Evolutionary conservation across 2,797 vertebrate species (phyloP), one percentile per base, ranked within the genome.

Genomic region (Sparus aurata): DNA sequence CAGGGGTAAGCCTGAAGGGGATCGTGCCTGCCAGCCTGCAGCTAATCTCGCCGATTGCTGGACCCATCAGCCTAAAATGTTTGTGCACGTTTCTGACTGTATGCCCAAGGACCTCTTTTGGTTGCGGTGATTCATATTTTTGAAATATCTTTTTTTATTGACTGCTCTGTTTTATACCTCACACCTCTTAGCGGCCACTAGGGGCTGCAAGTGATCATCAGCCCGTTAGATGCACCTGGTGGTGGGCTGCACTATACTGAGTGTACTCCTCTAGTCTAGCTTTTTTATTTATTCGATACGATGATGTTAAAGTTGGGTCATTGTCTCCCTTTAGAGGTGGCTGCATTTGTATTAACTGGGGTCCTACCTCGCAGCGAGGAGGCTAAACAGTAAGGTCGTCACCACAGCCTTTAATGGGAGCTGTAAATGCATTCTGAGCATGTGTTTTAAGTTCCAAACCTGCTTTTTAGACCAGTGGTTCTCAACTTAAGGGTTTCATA

Each of bases 241-340:
- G 34, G 34, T 34, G 34, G 34, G 34, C 34, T 8, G 34, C 34
- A 34, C 34, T 34, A 34, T 34, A 34, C 34, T 34, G 34, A 34
- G 34, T 34, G 34, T 7, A 8, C 34, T 34, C 34, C 34, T 34
- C 34, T 34, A 34, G 34, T 34, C 34, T 34, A 9, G 34, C 8
- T 69, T 93, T 95, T 96, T 96, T 95, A 97, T 97, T 98, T 97
- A 97, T 97, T 97, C 95, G 95, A 78, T 92, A 92, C 95, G 94
- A 95, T 94, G 93, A 93, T 83, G 66, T 52, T 85, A 75, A 81
- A 94, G 92, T 94, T 93, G 93, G 93, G 94, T 96, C 95, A 87
- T 89, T 94, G 52, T 86, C 94, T 83, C 60, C 94, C 82, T 89
- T 95, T 95, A 66, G 77, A 60, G 72, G 57, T 50, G 38, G 64